Evolutionary conservation across 64 coral and sea anemone species (phyloP).

Genomic region (Dendronephthya gigantea): DNA sequence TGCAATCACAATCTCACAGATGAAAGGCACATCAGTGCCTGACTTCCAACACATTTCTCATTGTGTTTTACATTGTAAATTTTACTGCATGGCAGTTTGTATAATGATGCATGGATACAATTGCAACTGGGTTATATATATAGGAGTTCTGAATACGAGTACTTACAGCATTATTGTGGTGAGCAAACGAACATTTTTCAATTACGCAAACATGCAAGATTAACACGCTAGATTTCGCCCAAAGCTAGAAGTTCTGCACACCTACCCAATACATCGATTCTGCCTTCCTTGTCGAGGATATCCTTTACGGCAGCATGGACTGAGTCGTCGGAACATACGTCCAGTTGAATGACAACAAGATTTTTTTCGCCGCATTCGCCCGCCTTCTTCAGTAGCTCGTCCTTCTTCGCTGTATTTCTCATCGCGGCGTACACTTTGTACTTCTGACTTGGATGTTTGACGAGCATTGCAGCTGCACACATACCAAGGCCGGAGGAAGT

Average conservation of each 20-base stretch:
- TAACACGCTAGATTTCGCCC: no score
- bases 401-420: conserved; percentile 17
- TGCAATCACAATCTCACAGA: no score
- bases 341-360: conserved; percentile 2
- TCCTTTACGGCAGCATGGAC: neutral
- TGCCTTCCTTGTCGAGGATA: neutral
- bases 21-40: no score
- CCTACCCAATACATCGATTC: neutral
- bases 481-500: neutral
- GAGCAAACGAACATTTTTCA: no score
- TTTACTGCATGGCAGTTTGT: no score
- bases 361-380: neutral
- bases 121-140: no score
- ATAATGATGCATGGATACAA: no score
- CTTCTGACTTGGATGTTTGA: neutral
- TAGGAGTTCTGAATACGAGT: no score
- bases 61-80: no score
- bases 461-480: conserved; percentile 15
- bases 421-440: neutral
- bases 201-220: no score
- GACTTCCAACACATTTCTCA: no score
- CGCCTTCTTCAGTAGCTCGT: neutral
- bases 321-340: conserved; percentile 2
- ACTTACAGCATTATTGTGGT: no score
- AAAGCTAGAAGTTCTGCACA: neutral